phyloP scores from a whole-genome alignment of 2,797 vertebrate genomes.

The Epinephelus awoara region DNA sequence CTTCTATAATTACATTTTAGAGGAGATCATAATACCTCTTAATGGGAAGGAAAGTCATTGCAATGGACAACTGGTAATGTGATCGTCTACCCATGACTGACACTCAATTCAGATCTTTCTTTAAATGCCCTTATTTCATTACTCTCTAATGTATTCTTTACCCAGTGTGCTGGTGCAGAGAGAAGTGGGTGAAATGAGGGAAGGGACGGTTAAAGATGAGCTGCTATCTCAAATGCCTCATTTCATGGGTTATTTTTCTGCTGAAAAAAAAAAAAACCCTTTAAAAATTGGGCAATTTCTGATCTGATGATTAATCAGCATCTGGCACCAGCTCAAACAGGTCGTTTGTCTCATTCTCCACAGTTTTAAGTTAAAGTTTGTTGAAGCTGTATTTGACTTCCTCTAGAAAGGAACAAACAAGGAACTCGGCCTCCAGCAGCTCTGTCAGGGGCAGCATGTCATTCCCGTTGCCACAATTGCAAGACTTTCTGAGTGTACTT shows the following conservation, averaged over 20 bases:
- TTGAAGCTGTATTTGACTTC: slow-evolving; percentile 75
- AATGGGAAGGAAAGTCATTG: slow-evolving; percentile 62
- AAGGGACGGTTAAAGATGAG: slow-evolving; percentile 49
- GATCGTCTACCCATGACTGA: slow-evolving; percentile 73
- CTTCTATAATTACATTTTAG: slow-evolving; percentile 63
- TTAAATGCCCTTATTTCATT: slow-evolving; percentile 79
- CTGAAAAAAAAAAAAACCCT: slow-evolving; percentile 1
- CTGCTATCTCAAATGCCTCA: slow-evolving; percentile 61
- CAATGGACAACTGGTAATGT: slow-evolving; percentile 69
- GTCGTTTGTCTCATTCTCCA: slow-evolving; percentile 38
- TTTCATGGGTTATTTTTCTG: slow-evolving; percentile 61
- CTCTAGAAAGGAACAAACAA: slow-evolving; percentile 67
- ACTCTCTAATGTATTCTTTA: slow-evolving; percentile 69
- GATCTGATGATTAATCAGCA: slow-evolving; percentile 53
- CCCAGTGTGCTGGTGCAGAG: slow-evolving; percentile 55
- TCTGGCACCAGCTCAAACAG: slow-evolving; percentile 32
- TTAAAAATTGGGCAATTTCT: slow-evolving; percentile 32
- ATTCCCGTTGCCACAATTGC: slow-evolving; percentile 68
- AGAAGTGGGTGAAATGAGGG: slow-evolving; percentile 46
- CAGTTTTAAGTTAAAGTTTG: slow-evolving; percentile 54
- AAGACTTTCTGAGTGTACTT: slow-evolving; percentile 70
- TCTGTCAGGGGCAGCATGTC: slow-evolving; percentile 54
- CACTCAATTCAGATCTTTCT: slow-evolving; percentile 72
- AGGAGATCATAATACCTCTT: slow-evolving; percentile 62
- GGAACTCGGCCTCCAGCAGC: slow-evolving; percentile 43